These are phyloP conservation scores for Opisthocomus hoazin DNA, from an alignment of 2,113 vertebrate genomes.

Conservation along the genomic window DNA sequence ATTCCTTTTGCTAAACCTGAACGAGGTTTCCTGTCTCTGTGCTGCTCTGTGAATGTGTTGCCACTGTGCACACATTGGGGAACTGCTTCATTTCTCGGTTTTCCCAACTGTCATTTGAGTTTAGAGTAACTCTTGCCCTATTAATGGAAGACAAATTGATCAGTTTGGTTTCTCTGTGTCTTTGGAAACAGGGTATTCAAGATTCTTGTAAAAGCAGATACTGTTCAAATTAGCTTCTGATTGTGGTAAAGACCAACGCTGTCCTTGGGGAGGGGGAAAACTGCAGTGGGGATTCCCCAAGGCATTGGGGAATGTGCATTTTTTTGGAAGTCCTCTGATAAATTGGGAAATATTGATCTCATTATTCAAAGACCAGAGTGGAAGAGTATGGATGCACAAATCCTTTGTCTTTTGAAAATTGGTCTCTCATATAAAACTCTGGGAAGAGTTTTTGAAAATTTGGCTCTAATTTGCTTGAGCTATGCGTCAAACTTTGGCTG, in stretches of 20 bases:
- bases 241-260: fast-evolving
- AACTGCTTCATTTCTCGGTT: neutral
- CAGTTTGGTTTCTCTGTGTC: neutral
- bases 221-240: neutral
- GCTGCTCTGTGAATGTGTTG: neutral
- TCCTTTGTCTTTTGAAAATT: neutral
- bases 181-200: fast-evolving
- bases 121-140: fast-evolving
- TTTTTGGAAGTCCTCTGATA: neutral
- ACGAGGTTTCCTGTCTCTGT: fast-evolving
- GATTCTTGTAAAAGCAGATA: neutral
- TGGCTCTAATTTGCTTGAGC: neutral
- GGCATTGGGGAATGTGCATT: neutral
- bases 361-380: neutral
- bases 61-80: neutral
- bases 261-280: no score
- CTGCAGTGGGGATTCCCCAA: neutral
- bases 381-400: neutral
- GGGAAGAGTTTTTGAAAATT: neutral
- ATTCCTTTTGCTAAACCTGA: neutral
- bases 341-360: neutral
- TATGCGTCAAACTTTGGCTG: neutral
- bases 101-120: neutral
- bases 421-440: neutral
- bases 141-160: neutral